Evolutionary conservation across 2,888 invertebrate genomes (phyloP).

Genomic region (Pseudoips prasinana): DNA sequence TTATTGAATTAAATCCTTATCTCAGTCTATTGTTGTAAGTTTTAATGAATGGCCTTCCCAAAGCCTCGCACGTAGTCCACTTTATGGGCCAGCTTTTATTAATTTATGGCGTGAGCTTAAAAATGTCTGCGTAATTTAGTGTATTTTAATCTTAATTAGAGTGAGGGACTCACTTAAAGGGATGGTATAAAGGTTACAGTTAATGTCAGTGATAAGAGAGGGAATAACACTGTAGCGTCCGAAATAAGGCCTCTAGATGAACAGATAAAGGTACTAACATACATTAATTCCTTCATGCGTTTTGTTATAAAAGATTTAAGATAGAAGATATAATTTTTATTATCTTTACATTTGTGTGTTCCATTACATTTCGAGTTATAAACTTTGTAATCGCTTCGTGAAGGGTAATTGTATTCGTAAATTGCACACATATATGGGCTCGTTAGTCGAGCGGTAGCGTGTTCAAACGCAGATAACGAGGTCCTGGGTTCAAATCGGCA

Average conservation of each 20-base stretch:
- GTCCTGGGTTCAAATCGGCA: too few relatives aligned
- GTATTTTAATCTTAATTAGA: constrained; percentile 41
- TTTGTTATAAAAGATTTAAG: constrained; percentile 8
- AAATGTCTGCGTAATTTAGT: constrained; percentile 39
- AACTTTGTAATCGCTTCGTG: too few relatives aligned
- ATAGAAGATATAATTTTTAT: too few relatives aligned
- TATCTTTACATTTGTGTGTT: too few relatives aligned
- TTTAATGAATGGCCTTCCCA: constrained; percentile 64
- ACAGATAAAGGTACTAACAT: constrained; percentile 7
- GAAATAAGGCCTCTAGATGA: constrained; percentile 21
- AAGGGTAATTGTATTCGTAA: too few relatives aligned
- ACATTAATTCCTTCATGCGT: constrained; percentile 1
- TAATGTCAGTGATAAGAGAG: constrained; percentile 15
- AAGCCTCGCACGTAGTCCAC: constrained; percentile 37
- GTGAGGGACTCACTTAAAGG: constrained; percentile 15
- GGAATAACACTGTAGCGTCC: constrained; percentile 13
- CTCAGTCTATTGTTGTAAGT: constrained; percentile 63
- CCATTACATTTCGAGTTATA: too few relatives aligned
- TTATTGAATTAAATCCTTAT: constrained; percentile 75
- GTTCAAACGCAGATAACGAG: too few relatives aligned
- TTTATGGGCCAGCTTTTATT: constrained; percentile 38
- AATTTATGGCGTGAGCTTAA: constrained; percentile 35
- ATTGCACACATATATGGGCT: too few relatives aligned
- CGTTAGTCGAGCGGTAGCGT: too few relatives aligned
- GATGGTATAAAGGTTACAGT: constrained; percentile 12